Conservation (phyloP, 2,797 vertebrate genomes). For the Gallinago solitaria region DNA sequence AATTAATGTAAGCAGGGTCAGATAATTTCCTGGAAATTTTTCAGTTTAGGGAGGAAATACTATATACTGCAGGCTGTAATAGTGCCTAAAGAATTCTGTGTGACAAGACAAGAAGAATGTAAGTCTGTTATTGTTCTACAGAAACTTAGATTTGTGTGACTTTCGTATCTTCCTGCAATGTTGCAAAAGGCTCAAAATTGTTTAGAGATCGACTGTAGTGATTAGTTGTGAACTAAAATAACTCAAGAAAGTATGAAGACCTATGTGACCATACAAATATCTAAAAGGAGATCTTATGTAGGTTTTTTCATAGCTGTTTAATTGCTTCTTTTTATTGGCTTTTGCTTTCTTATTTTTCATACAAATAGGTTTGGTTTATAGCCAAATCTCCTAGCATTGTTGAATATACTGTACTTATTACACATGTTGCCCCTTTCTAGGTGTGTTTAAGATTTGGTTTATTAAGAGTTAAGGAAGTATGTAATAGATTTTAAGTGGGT, state of each 20-base stretch:
- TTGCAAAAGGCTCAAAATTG: neutral
- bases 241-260: neutral
- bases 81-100: neutral
- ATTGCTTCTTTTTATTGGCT: neutral
- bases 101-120: neutral
- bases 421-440: neutral
- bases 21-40: neutral
- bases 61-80: neutral
- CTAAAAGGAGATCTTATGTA: neutral
- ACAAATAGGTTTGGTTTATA: neutral
- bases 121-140: neutral
- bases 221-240: neutral
- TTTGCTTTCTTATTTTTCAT: neutral
- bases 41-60: neutral
- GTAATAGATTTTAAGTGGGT: neutral
- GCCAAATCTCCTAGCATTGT: neutral
- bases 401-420: neutral
- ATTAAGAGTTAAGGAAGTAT: neutral
- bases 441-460: neutral
- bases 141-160: neutral
- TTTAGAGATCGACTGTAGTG: neutral
- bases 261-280: neutral
- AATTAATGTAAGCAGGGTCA: neutral
- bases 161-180: neutral
- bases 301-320: neutral